A percentile compares a stretch with the other conserved stretches of the same genome.
phyloP scores from a whole-genome alignment of 2,113 vertebrate species.

The Neodontobutis hainanensis region DNA sequence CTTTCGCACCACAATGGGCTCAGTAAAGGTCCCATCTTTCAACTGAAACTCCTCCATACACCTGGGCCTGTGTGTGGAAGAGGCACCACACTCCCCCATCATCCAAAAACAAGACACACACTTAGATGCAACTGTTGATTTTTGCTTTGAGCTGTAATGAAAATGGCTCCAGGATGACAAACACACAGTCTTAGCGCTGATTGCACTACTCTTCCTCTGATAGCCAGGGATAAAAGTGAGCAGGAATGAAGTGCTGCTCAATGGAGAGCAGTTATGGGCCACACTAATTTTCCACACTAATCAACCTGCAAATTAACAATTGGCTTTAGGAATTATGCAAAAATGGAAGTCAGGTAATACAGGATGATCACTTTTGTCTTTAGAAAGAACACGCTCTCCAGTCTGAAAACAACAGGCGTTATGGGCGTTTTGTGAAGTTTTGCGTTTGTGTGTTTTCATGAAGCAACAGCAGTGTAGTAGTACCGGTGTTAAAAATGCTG shows the following conservation, averaged over 20 bases:
- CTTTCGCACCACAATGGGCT: conserved; percentile 62
- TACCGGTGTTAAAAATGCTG: no score
- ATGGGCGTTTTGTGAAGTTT: no score
- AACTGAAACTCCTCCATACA: conserved; percentile 56
- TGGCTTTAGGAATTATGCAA: no score
- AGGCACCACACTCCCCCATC: conserved; percentile 33
- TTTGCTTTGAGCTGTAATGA: conserved; percentile 26
- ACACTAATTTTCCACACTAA: no score
- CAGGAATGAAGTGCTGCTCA: not conserved
- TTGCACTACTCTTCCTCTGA: conserved; percentile 13
- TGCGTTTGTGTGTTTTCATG: no score
- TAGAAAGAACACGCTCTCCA: no score
- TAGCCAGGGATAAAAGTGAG: not conserved
- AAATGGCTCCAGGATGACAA: conserved; percentile 32
- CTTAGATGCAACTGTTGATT: conserved; percentile 44
- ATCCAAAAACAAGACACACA: conserved; percentile 32
- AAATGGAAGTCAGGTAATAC: no score
- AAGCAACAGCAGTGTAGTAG: no score
- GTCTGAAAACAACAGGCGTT: no score
- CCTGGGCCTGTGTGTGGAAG: no score
- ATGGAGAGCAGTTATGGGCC: not conserved
- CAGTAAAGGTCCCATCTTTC: conserved; percentile 64
- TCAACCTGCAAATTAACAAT: no score
- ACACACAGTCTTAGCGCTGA: conserved; percentile 9
- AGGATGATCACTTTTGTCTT: no score